These are phyloP conservation scores for Lasioglossum villosulum DNA, from an alignment of 2,888 invertebrate species.

Conservation along the genomic window DNA sequence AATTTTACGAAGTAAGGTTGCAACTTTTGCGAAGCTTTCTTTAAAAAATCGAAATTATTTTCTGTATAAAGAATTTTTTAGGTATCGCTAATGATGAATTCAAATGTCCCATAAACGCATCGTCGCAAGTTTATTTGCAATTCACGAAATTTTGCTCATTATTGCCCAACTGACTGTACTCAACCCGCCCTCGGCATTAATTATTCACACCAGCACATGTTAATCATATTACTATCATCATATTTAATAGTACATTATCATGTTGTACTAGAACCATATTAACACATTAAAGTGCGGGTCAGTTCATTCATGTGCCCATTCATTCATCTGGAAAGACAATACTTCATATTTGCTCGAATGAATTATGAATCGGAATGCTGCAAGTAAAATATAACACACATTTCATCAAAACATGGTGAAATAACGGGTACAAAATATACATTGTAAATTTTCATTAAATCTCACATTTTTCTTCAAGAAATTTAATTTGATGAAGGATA, in stretches of 20 bases:
- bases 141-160: neutral
- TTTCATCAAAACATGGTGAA: neutral
- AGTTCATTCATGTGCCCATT: neutral
- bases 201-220: neutral
- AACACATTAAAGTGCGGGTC: neutral
- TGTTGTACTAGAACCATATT: neutral
- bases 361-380: neutral
- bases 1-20: neutral
- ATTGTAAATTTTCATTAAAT: neutral
- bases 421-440: neutral
- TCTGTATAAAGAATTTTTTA: neutral
- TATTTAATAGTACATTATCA: neutral
- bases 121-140: neutral
- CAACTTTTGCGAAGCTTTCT: too few relatives aligned
- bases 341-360: neutral
- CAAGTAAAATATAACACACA: neutral
- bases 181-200: neutral
- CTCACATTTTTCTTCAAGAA: neutral
- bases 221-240: neutral
- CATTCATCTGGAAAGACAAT: neutral
- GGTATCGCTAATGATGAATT: neutral
- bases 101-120: neutral
- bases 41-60: neutral
- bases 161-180: neutral
- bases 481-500: neutral